These are phyloP conservation scores for Drosophila insularis DNA, from an alignment of 1,140 invertebrate genomes.

Conservation along the genomic window DNA sequence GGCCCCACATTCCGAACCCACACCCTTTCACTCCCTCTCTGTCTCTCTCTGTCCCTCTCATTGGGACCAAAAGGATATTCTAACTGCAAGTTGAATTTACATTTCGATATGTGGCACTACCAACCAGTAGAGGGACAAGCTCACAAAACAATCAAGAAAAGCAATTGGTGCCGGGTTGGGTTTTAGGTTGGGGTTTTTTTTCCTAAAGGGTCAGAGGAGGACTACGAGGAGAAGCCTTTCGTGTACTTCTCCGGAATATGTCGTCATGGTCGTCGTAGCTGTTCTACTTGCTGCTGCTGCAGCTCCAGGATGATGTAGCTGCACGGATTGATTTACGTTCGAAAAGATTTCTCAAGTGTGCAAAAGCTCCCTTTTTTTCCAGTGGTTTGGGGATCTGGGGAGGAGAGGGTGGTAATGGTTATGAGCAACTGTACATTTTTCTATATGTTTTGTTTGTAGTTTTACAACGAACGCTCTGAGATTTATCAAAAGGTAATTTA, in stretches of 20 bases:
- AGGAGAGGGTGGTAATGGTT: neutral
- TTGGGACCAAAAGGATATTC: conserved; percentile 44
- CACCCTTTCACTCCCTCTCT: neutral
- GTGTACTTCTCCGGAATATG: conserved; percentile 58
- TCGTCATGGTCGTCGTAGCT: conserved; percentile 37
- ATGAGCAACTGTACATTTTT: conserved; percentile 49
- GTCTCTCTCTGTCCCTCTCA: too few relatives aligned
- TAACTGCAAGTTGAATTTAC: conserved; percentile 74
- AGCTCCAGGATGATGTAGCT: conserved; percentile 67
- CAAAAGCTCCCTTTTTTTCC: neutral
- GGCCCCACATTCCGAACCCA: neutral
- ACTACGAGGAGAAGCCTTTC: neutral
- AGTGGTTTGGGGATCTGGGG: neutral
- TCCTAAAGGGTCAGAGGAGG: neutral
- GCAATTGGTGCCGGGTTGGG: conserved; percentile 60
- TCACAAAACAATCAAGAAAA: conserved; percentile 77
- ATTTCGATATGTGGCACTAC: conserved; percentile 71
- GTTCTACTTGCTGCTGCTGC: neutral
- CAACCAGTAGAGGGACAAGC: conserved; percentile 27
- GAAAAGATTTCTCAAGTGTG: conserved; percentile 81
- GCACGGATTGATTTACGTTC: conserved; percentile 82
- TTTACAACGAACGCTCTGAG: conserved; percentile 49
- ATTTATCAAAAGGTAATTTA: conserved; percentile 82
- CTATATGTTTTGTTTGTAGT: conserved; percentile 58
- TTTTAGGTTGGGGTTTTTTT: neutral